Conservation (phyloP, 2,797 vertebrate genomes). For the Tapirus indicus region DNA sequence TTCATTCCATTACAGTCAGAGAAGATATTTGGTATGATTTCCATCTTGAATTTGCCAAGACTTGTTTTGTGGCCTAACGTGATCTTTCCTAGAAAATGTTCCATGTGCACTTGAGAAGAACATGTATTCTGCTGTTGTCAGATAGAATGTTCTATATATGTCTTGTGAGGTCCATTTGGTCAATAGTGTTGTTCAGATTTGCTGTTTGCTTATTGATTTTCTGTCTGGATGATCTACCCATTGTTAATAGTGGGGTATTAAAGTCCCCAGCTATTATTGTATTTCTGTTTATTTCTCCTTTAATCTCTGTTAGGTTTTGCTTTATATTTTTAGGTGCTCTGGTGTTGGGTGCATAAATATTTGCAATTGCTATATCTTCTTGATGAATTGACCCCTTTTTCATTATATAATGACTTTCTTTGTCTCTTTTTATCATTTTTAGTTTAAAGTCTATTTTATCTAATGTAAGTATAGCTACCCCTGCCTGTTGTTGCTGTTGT, state of each 20-base stretch:
- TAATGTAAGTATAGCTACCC: not conserved
- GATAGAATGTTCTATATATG: not conserved
- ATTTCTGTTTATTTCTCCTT: not conserved
- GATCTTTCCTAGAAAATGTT: not conserved
- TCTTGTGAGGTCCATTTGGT: not conserved
- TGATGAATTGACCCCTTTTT: not conserved
- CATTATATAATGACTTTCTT: not conserved
- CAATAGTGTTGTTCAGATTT: not conserved
- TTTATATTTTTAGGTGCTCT: not conserved
- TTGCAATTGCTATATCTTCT: not conserved
- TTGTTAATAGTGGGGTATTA: not conserved
- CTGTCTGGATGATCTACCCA: not conserved
- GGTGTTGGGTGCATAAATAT: not conserved
- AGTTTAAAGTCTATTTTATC: not conserved
- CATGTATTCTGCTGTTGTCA: not conserved
- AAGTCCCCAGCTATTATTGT: not conserved
- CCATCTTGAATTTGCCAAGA: not conserved
- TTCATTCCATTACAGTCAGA: not conserved
- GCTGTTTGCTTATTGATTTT: not conserved
- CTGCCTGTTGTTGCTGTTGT: not conserved
- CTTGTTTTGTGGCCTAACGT: not conserved
- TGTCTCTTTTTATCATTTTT: not conserved
- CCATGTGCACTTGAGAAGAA: not conserved
- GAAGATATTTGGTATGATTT: not conserved
- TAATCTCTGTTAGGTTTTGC: not conserved